These are phyloP conservation scores for Myotis pilosus DNA, from an alignment of 2,797 vertebrate genomes.

Conservation along the genomic window DNA sequence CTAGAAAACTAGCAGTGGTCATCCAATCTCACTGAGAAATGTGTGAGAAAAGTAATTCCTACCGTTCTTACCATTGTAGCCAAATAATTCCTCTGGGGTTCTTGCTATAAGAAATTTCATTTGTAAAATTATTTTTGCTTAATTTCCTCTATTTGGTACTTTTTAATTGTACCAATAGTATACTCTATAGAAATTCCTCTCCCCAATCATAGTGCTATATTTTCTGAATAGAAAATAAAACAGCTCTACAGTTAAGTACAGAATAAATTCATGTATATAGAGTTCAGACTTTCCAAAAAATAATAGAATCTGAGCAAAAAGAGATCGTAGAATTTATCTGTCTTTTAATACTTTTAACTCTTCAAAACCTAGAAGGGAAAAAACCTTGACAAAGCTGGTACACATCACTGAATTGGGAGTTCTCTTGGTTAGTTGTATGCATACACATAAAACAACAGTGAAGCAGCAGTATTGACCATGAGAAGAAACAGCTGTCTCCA, in stretches of 20 bases:
- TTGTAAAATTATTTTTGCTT: conserved; percentile 45
- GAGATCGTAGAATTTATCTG: conserved; percentile 5
- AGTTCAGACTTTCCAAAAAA: not conserved
- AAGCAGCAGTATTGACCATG: not conserved
- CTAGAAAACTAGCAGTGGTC: not conserved
- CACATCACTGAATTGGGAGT: not conserved
- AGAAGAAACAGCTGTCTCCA: not conserved
- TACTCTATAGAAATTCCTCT: not conserved
- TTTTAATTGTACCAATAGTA: conserved; percentile 10
- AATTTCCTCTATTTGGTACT: conserved; percentile 7
- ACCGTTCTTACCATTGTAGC: not conserved
- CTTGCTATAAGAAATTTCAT: conserved; percentile 27
- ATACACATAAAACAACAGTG: not conserved
- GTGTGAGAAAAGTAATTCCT: conserved; percentile 42
- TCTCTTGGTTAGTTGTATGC: not conserved
- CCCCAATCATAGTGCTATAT: not conserved
- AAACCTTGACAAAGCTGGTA: not conserved
- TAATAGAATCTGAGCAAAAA: not conserved
- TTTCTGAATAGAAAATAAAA: conserved; percentile 40
- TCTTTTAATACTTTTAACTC: not conserved
- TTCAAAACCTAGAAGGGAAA: not conserved
- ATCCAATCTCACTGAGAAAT: not conserved
- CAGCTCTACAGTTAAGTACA: not conserved
- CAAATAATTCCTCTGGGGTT: not conserved
- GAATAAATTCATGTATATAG: not conserved